phyloP scores from a whole-genome alignment of 1,140 invertebrate species.

The Bombus confusus region DNA sequence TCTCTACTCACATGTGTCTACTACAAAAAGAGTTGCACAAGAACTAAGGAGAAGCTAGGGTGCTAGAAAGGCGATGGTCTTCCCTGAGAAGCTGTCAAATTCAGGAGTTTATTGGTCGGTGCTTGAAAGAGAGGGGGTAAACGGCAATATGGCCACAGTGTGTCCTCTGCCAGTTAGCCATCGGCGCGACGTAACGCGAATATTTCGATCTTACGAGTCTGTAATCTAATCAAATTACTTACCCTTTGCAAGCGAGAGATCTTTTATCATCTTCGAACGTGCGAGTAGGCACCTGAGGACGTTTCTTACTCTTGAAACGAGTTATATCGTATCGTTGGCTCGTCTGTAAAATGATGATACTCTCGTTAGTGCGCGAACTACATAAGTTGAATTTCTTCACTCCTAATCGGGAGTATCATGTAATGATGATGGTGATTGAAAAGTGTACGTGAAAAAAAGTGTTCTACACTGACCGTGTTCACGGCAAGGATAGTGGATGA shows the following conservation, averaged over 20 bases:
- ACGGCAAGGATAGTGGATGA: constrained; percentile 47
- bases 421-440: neutral
- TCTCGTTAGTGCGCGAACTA: constrained; percentile 42
- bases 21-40: neutral
- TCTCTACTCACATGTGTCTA: neutral
- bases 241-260: constrained; percentile 56
- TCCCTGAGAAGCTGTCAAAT: constrained; percentile 65
- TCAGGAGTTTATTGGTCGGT: constrained; percentile 52
- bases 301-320: constrained; percentile 47
- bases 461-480: constrained; percentile 68
- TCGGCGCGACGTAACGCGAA: constrained; percentile 61
- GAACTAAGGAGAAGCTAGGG: neutral
- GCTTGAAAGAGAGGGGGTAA: constrained; percentile 56
- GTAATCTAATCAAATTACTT: constrained; percentile 23
- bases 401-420: neutral
- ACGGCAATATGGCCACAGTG: constrained; percentile 77
- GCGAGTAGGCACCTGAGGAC: no score
- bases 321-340: constrained; percentile 47
- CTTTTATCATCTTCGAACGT: neutral
- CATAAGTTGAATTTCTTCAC: neutral
- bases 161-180: constrained; percentile 66
- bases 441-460: constrained; percentile 31
- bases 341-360: constrained; percentile 50
- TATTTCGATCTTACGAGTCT: constrained; percentile 31
- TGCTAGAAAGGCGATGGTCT: neutral